phyloP scores from a whole-genome alignment of 2,797 vertebrate species.

The Diplodus sargus region DNA sequence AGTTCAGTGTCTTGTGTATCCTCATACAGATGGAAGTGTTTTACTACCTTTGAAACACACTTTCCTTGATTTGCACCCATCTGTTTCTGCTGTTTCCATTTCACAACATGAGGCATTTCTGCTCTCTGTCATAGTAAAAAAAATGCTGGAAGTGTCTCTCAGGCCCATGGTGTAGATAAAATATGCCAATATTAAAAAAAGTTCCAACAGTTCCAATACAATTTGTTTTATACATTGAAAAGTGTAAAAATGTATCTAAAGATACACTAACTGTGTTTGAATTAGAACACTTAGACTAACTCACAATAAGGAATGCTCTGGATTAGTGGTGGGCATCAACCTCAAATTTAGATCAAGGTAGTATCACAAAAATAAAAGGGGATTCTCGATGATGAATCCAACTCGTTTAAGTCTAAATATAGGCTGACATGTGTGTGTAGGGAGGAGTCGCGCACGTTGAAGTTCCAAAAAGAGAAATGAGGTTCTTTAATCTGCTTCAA shows the following conservation, averaged over 20 bases:
- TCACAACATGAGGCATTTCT: conserved; percentile 14
- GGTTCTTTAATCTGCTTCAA: no score
- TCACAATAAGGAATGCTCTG: no score
- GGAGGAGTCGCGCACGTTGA: no score
- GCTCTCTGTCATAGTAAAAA: background rate
- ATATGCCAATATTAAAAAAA: background rate
- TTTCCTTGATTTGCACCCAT: background rate
- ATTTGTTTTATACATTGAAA: background rate
- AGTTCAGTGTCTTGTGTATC: background rate
- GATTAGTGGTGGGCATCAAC: no score
- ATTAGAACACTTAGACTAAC: no score
- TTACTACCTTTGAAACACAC: background rate
- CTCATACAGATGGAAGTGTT: background rate
- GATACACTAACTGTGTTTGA: no score
- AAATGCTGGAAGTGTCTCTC: background rate
- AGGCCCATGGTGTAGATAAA: background rate
- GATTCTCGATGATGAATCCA: no score
- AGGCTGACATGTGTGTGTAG: no score
- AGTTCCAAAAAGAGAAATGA: no score
- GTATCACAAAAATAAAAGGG: no score
- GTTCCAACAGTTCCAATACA: background rate
- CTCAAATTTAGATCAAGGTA: no score
- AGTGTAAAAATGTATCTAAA: background rate
- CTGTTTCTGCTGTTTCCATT: conserved; percentile 7
- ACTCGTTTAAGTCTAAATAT: no score